Evolutionary conservation across 2,888 invertebrate genomes (phyloP).

Genomic region (Stramonita haemastoma): DNA sequence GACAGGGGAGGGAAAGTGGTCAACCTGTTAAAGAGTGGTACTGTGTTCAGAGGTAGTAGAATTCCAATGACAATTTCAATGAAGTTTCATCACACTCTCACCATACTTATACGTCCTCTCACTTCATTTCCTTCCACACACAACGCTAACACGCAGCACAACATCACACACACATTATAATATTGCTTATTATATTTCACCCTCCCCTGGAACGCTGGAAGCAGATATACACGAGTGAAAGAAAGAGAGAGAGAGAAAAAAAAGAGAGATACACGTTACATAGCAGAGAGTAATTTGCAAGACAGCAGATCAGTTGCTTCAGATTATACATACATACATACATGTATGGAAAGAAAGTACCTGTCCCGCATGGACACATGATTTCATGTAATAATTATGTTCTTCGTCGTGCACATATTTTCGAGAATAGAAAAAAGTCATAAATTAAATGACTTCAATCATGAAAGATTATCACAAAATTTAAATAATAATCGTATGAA

Average conservation of each 20-base stretch:
- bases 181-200: neutral
- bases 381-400: neutral
- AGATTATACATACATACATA: neutral
- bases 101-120: too few relatives aligned
- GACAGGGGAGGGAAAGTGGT: too few relatives aligned
- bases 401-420: neutral
- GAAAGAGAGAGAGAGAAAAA: neutral
- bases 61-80: too few relatives aligned
- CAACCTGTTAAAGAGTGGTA: too few relatives aligned
- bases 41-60: too few relatives aligned
- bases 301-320: neutral
- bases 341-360: too few relatives aligned
- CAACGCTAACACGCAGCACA: too few relatives aligned
- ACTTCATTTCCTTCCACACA: too few relatives aligned
- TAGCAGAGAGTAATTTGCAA: neutral
- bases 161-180: too few relatives aligned
- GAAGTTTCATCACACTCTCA: too few relatives aligned
- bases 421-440: neutral
- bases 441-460: neutral
- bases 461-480: neutral
- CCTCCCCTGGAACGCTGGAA: conserved; percentile 17
- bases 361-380: neutral
- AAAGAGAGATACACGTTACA: neutral
- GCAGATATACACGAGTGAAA: neutral
- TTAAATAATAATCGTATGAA: conserved; percentile 6